Percentiles rank a stretch among this genome's conserved stretches.
These are phyloP conservation scores for Melanotus villosus DNA, from an alignment of 2,888 invertebrate genomes.

Conservation along the genomic window DNA sequence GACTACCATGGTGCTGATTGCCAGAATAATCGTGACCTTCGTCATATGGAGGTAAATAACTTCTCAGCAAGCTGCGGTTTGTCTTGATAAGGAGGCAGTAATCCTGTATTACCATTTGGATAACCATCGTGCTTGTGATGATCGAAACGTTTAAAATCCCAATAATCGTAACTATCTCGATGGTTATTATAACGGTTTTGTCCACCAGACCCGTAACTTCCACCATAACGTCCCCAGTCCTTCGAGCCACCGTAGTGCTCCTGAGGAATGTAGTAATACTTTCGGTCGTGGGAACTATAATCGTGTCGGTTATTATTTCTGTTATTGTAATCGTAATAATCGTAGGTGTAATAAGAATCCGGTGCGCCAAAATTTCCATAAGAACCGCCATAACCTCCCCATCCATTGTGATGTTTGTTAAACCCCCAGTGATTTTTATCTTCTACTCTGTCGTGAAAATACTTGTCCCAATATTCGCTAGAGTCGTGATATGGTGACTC, in stretches of 20 bases:
- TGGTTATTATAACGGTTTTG: conserved; percentile 52
- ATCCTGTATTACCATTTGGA: conserved; percentile 3
- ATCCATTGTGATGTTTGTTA: conserved; percentile 65
- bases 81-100: conserved; percentile 28
- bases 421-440: conserved; percentile 60
- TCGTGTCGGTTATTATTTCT: conserved; percentile 45
- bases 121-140: neutral
- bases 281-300: conserved; percentile 44
- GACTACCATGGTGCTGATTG: conserved; percentile 10
- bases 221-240: conserved; percentile 65
- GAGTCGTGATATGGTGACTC: conserved; percentile 32
- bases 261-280: conserved; percentile 50
- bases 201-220: conserved; percentile 61
- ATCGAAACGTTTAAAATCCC: conserved; percentile 55
- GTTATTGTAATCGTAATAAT: conserved; percentile 36
- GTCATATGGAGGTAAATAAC: conserved; percentile 35
- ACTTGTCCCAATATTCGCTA: conserved; percentile 46
- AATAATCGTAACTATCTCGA: conserved; percentile 58
- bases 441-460: conserved; percentile 54
- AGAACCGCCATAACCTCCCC: conserved; percentile 75
- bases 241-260: conserved; percentile 60
- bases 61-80: conserved; percentile 26
- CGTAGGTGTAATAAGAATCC: conserved; percentile 44
- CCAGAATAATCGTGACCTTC: conserved; percentile 34
- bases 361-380: conserved; percentile 69